Base-by-base conservation (phyloP, 2,797 vertebrate species). In the Parauchenoglanis ngamensis region DNA sequence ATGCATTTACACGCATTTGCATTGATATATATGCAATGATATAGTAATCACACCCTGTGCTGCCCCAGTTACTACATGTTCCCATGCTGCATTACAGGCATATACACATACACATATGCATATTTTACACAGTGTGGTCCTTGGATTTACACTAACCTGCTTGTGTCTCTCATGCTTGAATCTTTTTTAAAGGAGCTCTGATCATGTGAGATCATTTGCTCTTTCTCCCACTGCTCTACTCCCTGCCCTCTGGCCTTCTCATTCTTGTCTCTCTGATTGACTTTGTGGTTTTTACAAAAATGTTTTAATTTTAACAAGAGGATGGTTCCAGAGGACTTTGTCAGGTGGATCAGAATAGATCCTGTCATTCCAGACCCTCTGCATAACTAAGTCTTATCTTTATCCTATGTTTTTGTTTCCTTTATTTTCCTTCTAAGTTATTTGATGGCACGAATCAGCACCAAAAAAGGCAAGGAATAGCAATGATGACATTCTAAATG, bases 391-490 rank as follows among this genome's bases (percentile, higher is more conserved):
- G 54, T 35, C 35, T 52, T 63, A 73, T 40, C 49, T 81, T 68
- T 44, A 84, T 28, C 19, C 23, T 28, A 31, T 80, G 46, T 67
- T 79, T 77, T 77, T 59, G 11, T 65, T 57, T 25, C 11, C 52
- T 21, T 49, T 85, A 68, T 56, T 44, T 46, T 49, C 46, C 4
- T 10, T 35, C 44, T 35, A 44, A 87, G 10, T 35, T 52, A 76
- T 68, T 23, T 17, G 57, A 25, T 59, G 63, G 35, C 80, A 57
- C 57, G 83, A 84, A 82, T 86, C 54, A 87, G 46, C 21, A 31
- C 49, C 25, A 61, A 85, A 85, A 90, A 85, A 84, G 54, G 59
- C 85, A 88, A 65, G 23, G 49, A 40, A 83, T 44, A 81, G 59
- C n/a, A 84, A 6, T 56, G 25, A 68, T 83, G 54, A 21, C 61